Evolutionary conservation across 1,140 invertebrate species (phyloP).

Genomic region (Condylostylus longicornis): DNA sequence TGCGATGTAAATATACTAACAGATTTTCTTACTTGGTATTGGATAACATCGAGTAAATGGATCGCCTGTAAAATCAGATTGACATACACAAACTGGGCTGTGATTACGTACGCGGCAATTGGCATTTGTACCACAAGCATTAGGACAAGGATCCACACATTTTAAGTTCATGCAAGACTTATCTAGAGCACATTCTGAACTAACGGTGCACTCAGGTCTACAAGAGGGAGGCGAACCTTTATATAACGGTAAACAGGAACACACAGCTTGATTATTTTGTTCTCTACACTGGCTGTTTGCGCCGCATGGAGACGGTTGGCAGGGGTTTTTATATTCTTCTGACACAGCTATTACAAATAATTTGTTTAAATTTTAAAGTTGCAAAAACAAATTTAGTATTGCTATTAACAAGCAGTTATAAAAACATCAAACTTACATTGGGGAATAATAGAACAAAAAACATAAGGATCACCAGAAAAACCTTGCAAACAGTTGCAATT

Average conservation of each 20-base stretch:
- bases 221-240: conserved; percentile 59
- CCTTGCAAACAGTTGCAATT: conserved; percentile 51
- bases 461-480: conserved; percentile 53
- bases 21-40: conserved; percentile 37
- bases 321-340: conserved; percentile 36
- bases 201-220: conserved; percentile 55
- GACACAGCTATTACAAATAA: conserved; percentile 1
- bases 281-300: conserved; percentile 47
- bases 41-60: conserved; percentile 35
- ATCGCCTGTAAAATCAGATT: conserved; percentile 55
- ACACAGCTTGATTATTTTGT: conserved; percentile 47
- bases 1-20: conserved; percentile 14
- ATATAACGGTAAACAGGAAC: conserved; percentile 54
- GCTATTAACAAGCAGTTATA: conserved; percentile 38
- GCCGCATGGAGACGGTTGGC: conserved; percentile 49
- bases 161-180: conserved; percentile 66
- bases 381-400: not conserved
- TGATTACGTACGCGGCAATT: conserved; percentile 61
- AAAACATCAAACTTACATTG: conserved; percentile 37
- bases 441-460: conserved; percentile 37
- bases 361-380: conserved; percentile 11
- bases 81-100: conserved; percentile 56
- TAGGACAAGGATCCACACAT: conserved; percentile 62
- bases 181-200: conserved; percentile 57
- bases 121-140: conserved; percentile 60